phyloP scores from a whole-genome alignment of 2,888 invertebrate genomes.

The Mimumesa dahlbomi region DNA sequence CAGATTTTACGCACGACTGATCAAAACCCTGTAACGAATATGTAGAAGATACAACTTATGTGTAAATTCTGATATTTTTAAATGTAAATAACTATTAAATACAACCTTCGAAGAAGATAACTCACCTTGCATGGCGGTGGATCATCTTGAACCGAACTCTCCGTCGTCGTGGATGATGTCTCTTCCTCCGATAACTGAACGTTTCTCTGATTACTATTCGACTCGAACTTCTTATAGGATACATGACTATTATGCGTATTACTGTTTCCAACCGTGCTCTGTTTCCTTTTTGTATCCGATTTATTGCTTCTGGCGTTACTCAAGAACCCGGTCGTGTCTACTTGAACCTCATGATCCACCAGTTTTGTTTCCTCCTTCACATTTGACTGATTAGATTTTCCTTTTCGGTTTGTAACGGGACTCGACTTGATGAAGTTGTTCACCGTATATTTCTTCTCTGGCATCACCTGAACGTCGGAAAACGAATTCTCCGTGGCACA shows the following conservation, averaged over 20 bases:
- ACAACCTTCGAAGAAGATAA: neutral
- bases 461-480: slow-evolving; percentile 49
- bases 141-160: slow-evolving; percentile 85
- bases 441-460: slow-evolving; percentile 62
- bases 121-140: slow-evolving; percentile 60
- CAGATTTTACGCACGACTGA: slow-evolving; percentile 69
- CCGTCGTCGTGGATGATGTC: slow-evolving; percentile 87
- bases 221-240: slow-evolving; percentile 74
- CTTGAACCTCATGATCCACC: slow-evolving; percentile 79
- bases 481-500: slow-evolving; percentile 47
- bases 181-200: slow-evolving; percentile 83
- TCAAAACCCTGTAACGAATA: slow-evolving; percentile 66
- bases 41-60: no score
- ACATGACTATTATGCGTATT: slow-evolving; percentile 67
- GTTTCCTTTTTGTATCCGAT: slow-evolving; percentile 69
- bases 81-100: neutral
- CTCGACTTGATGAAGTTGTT: slow-evolving; percentile 68
- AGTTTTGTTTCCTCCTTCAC: slow-evolving; percentile 71
- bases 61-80: no score
- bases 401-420: slow-evolving; percentile 68
- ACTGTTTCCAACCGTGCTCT: slow-evolving; percentile 56
- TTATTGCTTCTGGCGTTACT: slow-evolving; percentile 55
- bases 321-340: slow-evolving; percentile 57
- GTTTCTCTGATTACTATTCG: slow-evolving; percentile 74
- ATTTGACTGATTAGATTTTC: slow-evolving; percentile 54